Evolutionary conservation across 2,113 vertebrate species (phyloP), one percentile per base, ranked within the genome.

Genomic region (Damaliscus lunatus): DNA sequence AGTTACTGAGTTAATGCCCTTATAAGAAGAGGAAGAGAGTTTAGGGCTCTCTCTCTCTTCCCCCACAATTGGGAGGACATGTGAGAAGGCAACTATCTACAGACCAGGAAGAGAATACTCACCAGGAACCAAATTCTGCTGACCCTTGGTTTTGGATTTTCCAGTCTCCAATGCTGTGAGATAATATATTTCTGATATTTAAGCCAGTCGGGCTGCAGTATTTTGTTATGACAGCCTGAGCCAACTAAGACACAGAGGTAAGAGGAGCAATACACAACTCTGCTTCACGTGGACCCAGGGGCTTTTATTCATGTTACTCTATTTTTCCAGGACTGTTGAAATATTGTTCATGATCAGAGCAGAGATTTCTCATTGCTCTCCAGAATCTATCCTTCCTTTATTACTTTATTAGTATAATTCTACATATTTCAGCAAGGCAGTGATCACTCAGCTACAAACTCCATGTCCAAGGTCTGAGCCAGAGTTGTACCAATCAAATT

Each of bases 181-280:
- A 80, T 25, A 17, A 71, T 14, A 13, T 2, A 33, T 31, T 31
- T 23, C 19, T 55, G 12, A 13, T 21, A 6, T 53, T 43, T 31
- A 3, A 27, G 29, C 13, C 8, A 7, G 16, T 11, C 8, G 3
- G 36, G 27, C 46, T 12, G 8, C 2, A 6, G 46, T 1, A n/a
- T 15, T 59, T 31, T 6, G 12, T 25, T 36, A 46, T 3, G 13
- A 12, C 17, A 52, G 3, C 25, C 25, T 1, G 13, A 84, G 25
- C 6, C 31, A 27, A 25, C 10, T 16, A 4, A 57, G 46, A 5
- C 25, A 8, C 12, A 10, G 12, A n/a, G 19, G 1, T 19, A 2
- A 52, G 67, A 50, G 27, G 40, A 25, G 12, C 6, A 0, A 1
- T 0, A 29, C 17, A 46, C n/a, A 3, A 1, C 40, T 7, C 19